Evolutionary conservation across 2,797 vertebrate species (phyloP).

Genomic region (Salmo trutta): DNA sequence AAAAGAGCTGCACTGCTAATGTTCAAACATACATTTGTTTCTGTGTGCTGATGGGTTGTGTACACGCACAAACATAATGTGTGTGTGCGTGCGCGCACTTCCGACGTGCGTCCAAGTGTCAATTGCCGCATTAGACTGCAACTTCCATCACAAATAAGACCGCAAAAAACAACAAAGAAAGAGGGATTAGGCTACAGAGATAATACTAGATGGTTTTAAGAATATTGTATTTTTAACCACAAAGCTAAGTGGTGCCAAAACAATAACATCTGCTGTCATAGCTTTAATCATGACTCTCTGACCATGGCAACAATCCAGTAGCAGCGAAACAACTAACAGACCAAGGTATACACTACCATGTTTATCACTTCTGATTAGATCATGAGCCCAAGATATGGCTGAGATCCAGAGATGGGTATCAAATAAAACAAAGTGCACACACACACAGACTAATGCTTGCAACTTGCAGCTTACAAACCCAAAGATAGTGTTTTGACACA

Average conservation of each 20-base stretch:
- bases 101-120: not conserved
- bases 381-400: not conserved
- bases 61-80: not conserved
- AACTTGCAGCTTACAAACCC: not conserved
- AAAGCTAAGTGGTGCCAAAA: not conserved
- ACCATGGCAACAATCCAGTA: not conserved
- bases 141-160: not conserved
- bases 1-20: not conserved
- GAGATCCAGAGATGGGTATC: not conserved
- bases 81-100: not conserved
- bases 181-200: not conserved
- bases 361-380: not conserved
- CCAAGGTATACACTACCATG: not conserved
- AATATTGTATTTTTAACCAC: not conserved
- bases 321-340: not conserved
- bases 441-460: not conserved
- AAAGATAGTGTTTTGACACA: not conserved
- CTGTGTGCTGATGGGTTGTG: not conserved
- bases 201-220: not conserved
- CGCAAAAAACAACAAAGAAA: not conserved
- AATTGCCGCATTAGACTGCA: not conserved
- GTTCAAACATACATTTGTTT: not conserved
- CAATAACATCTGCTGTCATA: not conserved
- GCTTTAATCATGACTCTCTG: not conserved
- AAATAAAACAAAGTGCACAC: not conserved